Evolutionary conservation across 1,140 invertebrate species (phyloP), one percentile per base, ranked within the genome.

Genomic region (Zaprionus camerounensis): DNA sequence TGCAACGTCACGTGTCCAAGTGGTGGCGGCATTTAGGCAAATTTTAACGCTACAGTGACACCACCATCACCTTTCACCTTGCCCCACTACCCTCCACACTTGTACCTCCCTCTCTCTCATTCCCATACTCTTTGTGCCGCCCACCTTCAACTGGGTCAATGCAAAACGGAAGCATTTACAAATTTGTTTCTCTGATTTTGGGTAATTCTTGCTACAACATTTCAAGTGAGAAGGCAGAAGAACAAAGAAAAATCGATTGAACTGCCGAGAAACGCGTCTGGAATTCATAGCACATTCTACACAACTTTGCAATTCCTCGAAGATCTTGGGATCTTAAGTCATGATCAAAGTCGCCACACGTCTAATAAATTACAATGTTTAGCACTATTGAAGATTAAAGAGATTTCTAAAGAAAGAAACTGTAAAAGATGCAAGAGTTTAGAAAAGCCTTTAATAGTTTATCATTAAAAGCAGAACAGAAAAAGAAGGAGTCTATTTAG

Each of bases 81-180:
- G 24, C 78, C 28, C 2, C 20, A 17, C 56, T 36, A 15, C 7
- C n/a, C 31, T 11, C 9, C 31, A 34, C 9, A 34, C 9, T 34
- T 34, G 31, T 34, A 34, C 9, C 9, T 34, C 3, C 31, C 31
- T 34, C 3, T 9, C 9, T 34, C 31, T 3, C 9, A 11, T 11
- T 9, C 9, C 9, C 31, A 31, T 11, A 31, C 9, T 31, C 31
- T 11, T 11, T 34, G 9, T 1, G 9, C 22, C 20, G 6, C 12
- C 13, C 17, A 57, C 64, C 64, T 24, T 55, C 81, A 84, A 84
- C 46, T 84, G 70, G 81, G 81, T 85, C 81, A 84, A 84, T 81
- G 71, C 44, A 65, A 63, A 78, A 66, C 78, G 82, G 82, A 84
- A 84, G 63, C 82, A 75, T 84, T 84, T 81, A 81, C 74, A 78